Evolutionary conservation across 2,888 invertebrate species (phyloP), one percentile per base, ranked within the genome.

Genomic region (Brenthis daphne): DNA sequence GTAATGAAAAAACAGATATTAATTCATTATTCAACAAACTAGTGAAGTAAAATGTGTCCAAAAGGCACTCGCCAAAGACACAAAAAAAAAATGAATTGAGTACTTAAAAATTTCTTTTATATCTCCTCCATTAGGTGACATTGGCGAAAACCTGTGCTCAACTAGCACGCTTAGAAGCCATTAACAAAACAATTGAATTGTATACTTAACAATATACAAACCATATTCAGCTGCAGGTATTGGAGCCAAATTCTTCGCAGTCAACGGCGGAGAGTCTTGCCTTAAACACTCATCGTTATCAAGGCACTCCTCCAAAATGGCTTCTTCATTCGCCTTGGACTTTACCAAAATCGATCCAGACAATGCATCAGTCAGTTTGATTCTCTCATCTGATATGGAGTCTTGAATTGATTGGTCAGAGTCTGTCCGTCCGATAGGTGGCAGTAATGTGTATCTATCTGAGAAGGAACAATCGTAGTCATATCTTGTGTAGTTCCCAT

Each of bases 391-490:
- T 0, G 64, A 29, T 8, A 57, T 33, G 4, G 51, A 37, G 6
- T 57, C 51, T 6, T 57, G 37, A 13, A 82, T 79, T 0, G 82
- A 81, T 33, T 78, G 83, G 24, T 82, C 81, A 0, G 83, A 82
- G 67, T 81, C 81, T 0, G 82, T 73, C 0, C 80, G 70, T 24
- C 82, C 84, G 47, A 88, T 85, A 0, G 89, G 88, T 5, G 90
- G 91, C 71, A 88, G 82, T 48, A 89, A 78, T 0, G 86, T 82
- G 77, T 87, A 89, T 11, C 86, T 74, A 72, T 88, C 87, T 1
- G 80, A 76, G 79, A 85, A 85, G 4, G 85, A 74, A 76, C 87
- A 88, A 72, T 88, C 88, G 77, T 84, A 87, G 69, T 86, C 86
- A 73, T 85, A 87, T 69, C 87, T 72, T 0, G 85, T 86, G 76